Evolutionary conservation across 2,113 vertebrate species (phyloP).

Genomic region (Passerina amoena): DNA sequence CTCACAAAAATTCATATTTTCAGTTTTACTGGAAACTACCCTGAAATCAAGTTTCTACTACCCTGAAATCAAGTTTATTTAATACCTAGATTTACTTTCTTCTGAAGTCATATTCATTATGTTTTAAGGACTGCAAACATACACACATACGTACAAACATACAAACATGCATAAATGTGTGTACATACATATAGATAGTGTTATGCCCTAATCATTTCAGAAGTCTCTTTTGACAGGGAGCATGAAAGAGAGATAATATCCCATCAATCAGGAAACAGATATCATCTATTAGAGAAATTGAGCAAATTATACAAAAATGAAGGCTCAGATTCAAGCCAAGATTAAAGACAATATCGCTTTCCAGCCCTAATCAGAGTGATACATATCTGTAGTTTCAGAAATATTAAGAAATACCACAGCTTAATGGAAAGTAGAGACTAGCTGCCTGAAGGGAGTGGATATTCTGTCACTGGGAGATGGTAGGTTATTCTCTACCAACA

Average conservation of each 20-base stretch:
- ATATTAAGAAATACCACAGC: background rate
- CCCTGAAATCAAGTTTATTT: background rate
- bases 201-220: background rate
- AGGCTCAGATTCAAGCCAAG: conserved; percentile 13
- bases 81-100: background rate
- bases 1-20: background rate
- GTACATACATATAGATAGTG: background rate
- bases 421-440: background rate
- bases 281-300: background rate
- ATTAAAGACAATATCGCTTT: conserved; percentile 15
- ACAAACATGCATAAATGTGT: background rate
- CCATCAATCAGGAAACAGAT: conserved; percentile 15
- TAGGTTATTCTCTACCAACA: conserved; percentile 10
- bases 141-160: no score
- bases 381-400: background rate
- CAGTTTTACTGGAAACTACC: no score
- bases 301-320: conserved; percentile 26
- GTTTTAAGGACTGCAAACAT: background rate
- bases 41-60: background rate
- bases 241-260: background rate
- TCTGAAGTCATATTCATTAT: background rate
- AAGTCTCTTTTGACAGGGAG: background rate
- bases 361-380: background rate
- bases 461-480: background rate
- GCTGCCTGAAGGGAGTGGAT: background rate